A percentile compares a stretch with the other conserved stretches of the same genome.
Conservation (phyloP, 2,797 vertebrate species). For the Peromyscus nudipes region DNA sequence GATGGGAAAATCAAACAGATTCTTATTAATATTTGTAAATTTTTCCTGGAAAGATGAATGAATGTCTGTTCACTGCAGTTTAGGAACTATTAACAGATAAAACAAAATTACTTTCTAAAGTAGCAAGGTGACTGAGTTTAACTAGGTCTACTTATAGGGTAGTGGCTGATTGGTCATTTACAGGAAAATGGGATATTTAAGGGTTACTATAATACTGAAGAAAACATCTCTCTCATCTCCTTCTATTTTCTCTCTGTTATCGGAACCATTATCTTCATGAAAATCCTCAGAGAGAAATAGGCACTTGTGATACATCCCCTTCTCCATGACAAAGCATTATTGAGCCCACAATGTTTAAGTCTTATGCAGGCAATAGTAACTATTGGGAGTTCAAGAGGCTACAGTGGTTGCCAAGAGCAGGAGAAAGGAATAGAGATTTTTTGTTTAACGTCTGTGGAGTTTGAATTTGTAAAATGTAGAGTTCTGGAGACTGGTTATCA, state of each 20-base stretch:
- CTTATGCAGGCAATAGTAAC: neutral
- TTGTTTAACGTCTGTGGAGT: neutral
- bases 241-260: neutral
- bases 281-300: too few species aligned
- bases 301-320: neutral
- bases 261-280: neutral
- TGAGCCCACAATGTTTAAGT: neutral
- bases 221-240: neutral
- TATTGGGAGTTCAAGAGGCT: neutral
- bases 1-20: neutral
- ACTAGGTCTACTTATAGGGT: neutral
- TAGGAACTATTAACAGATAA: neutral
- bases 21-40: neutral
- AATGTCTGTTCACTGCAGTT: neutral
- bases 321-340: neutral
- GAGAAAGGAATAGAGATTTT: neutral
- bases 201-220: neutral
- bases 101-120: neutral
- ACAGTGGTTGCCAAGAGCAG: neutral
- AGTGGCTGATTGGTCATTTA: neutral
- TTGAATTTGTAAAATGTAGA: neutral
- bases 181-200: neutral
- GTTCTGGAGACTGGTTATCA: neutral
- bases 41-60: neutral
- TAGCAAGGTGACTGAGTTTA: neutral